These are phyloP conservation scores for Tethya wilhelma DNA, from an alignment of 37 sponge, comb jelly and placozoan genomes.

Conservation along the genomic window DNA sequence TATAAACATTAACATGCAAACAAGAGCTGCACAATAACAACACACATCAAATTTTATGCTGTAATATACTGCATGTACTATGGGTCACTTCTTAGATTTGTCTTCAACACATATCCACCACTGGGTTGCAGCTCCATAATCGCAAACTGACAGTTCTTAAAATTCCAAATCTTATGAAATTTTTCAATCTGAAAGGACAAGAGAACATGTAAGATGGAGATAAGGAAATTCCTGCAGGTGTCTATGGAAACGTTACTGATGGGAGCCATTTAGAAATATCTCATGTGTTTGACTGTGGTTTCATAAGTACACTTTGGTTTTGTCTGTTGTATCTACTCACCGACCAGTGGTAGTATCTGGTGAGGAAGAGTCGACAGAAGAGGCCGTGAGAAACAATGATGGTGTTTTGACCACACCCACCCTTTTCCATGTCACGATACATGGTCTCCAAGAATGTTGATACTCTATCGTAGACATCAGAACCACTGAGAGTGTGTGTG, in stretches of 20 bases:
- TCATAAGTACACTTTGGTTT: too few species aligned
- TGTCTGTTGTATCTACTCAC: slow-evolving; percentile 55
- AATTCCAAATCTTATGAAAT: slow-evolving; percentile 90
- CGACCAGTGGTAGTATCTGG: slow-evolving; percentile 84
- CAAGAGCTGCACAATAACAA: too few species aligned
- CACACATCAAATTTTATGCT: too few species aligned
- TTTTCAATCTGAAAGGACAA: slow-evolving; percentile 80
- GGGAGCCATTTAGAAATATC: too few species aligned
- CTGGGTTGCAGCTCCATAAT: slow-evolving; percentile 76
- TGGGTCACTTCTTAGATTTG: too few species aligned
- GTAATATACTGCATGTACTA: too few species aligned
- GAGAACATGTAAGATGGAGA: not conserved
- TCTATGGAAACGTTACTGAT: not conserved
- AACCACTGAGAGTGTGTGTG: too few species aligned
- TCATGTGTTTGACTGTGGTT: too few species aligned
- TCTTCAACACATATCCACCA: too few species aligned
- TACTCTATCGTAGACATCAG: slow-evolving; percentile 90
- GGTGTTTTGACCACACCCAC: slow-evolving; percentile 81
- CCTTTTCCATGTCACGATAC: slow-evolving; percentile 88
- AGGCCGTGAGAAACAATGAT: slow-evolving; percentile 87
- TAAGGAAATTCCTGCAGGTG: not conserved
- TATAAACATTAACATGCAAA: too few species aligned
- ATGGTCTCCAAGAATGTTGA: slow-evolving; percentile 88
- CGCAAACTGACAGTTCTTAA: slow-evolving; percentile 79
- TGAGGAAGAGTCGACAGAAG: slow-evolving; percentile 86